Conservation (phyloP, 2,888 invertebrate genomes). For the Dorcus hopei region DNA sequence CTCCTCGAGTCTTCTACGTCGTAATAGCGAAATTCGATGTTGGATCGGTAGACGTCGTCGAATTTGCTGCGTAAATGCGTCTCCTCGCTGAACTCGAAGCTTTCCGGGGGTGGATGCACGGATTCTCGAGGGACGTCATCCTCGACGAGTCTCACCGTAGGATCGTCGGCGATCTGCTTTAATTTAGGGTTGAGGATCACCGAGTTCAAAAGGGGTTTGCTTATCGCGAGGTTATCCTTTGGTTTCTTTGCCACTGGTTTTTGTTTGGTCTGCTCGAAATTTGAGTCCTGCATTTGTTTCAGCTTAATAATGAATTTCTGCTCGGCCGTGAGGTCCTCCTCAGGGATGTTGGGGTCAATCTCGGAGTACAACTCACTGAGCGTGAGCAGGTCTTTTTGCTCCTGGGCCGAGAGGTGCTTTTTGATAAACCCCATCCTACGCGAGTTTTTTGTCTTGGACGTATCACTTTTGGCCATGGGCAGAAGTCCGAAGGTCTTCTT, state of each 20-base stretch:
- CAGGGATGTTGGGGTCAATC: constrained; percentile 39
- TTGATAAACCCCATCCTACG: not conserved
- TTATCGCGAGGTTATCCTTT: constrained; percentile 42
- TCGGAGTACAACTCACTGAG: constrained; percentile 37
- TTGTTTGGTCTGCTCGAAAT: constrained; percentile 20
- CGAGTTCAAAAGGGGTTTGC: constrained; percentile 42
- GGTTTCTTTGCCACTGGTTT: constrained; percentile 39
- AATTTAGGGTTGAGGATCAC: constrained; percentile 42
- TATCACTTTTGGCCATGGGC: no score
- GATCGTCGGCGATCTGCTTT: constrained; percentile 36
- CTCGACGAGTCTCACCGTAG: constrained; percentile 35
- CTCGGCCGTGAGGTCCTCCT: constrained; percentile 38
- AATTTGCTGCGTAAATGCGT: constrained; percentile 3
- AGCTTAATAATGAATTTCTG: constrained; percentile 39
- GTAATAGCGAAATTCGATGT: constrained; percentile 19
- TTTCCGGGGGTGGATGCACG: constrained; percentile 6
- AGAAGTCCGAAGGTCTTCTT: not conserved
- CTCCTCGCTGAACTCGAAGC: not conserved
- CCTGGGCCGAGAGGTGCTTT: constrained; percentile 35
- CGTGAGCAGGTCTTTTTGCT: constrained; percentile 35
- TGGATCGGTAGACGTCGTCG: constrained; percentile 18
- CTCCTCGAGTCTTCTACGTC: constrained; percentile 8
- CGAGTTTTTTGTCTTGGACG: no score
- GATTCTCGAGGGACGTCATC: constrained; percentile 11
- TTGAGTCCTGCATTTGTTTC: constrained; percentile 37